Base-by-base conservation (phyloP, 2,797 vertebrate genomes). In the Halcyon smyrnensis region DNA sequence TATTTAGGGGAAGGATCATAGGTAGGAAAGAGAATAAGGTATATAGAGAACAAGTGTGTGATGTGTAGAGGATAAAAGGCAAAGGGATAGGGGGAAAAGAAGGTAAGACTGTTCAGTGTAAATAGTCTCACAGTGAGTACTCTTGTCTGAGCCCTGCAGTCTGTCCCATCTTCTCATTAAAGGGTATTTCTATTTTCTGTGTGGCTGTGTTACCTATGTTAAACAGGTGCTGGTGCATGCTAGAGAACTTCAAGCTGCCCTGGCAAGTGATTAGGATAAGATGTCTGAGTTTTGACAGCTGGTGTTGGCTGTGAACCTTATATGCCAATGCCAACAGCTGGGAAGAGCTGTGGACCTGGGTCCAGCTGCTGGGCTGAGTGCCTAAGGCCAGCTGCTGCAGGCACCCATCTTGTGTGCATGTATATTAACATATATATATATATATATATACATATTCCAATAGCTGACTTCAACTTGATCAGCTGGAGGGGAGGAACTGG, bases 351-450 rank as follows among this genome's bases (percentile, higher is more conserved):
- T 4, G 36, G 16, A 16, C 17, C 56, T 25, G 54, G 16, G 27
- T 15, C 16, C 63, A 45, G 19, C 12, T 59, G 28, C 32, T 63
- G 41, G 18, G 37, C 20, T 36, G 28, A 23, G 20, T 41, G 28
- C 27, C 20, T 46, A 30, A 63, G 50, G 12, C 4, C 67, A n/a
- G 15, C 11, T 39, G 24, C 50, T 73, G 28, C n/a, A 67, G 59
- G 19, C 19, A 20, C 11, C 32, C 43, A 6, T 10, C 8, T 0
- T 25, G 7, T 23, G 43, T 45, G 8, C 28, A 4, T 9, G 3
- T 51, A 1, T 18, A 7, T 6, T 37, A 37, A 37, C 37, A 37
- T 37, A 37, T 37, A 37, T 37, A 37, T 37, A 37, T 37, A 2
- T 21, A 23, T 21, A 2, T 48, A 15, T 43, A 45, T 45, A 45